phyloP scores from a whole-genome alignment of 1,140 invertebrate species.

The Magallana ariakensis region DNA sequence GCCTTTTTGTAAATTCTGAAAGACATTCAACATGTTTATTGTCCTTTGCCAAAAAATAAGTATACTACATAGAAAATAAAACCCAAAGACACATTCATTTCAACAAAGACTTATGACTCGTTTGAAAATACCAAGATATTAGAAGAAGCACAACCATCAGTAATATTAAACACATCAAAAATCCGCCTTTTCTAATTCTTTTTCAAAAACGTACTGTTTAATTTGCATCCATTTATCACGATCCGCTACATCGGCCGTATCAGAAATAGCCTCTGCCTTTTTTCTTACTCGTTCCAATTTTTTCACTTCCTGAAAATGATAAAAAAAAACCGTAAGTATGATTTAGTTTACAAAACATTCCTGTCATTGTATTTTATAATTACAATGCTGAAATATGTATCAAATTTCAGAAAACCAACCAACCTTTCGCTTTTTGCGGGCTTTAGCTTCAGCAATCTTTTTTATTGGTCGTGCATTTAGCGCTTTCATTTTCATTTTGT shows the following conservation, averaged over 20 bases:
- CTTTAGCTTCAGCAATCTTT: conserved; percentile 98
- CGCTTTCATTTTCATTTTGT: conserved; percentile 86
- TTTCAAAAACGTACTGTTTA: conserved; percentile 89
- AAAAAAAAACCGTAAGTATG: conserved; percentile 8
- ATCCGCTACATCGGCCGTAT: conserved; percentile 93
- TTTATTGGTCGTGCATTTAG: conserved; percentile 97
- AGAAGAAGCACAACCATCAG: no score
- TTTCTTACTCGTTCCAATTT: conserved; percentile 97
- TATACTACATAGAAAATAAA: neutral
- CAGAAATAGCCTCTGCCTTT: conserved; percentile 94
- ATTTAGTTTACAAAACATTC: no score
- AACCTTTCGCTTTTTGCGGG: conserved; percentile 94
- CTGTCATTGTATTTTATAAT: no score
- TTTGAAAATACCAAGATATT: no score
- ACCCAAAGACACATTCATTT: neutral
- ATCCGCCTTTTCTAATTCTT: no score
- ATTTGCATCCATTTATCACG: conserved; percentile 95
- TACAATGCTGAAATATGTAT: no score
- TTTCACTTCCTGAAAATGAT: conserved; percentile 81
- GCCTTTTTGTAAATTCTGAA: conserved; percentile 95
- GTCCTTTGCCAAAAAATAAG: no score
- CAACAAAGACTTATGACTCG: neutral
- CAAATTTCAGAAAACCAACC: no score
- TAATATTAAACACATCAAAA: no score
- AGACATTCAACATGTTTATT: neutral